phyloP scores from a whole-genome alignment of 2,113 vertebrate genomes.

The Hiodon alosoides region DNA sequence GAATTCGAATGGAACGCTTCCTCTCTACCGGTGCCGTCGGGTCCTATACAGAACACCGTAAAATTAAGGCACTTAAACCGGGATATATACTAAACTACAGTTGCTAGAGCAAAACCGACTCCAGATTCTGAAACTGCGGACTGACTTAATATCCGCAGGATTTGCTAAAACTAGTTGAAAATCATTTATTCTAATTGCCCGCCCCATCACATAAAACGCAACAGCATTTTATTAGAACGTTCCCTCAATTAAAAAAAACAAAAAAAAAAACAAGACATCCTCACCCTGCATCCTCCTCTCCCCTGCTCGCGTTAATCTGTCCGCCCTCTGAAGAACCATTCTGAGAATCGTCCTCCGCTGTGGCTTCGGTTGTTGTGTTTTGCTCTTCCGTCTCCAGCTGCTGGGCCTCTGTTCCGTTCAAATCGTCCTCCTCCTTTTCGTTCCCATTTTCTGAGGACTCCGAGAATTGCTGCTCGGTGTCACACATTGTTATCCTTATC shows the following conservation, averaged over 20 bases:
- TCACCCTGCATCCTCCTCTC: conserved; percentile 88
- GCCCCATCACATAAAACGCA: neutral
- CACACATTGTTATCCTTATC: conserved; percentile 37
- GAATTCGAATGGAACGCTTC: too few relatives aligned
- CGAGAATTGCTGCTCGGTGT: conserved; percentile 44
- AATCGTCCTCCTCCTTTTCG: conserved; percentile 26
- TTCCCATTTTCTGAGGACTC: conserved; percentile 51
- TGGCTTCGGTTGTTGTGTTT: conserved; percentile 26
- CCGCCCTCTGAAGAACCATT: conserved; percentile 65
- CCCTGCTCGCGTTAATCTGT: conserved; percentile 89
- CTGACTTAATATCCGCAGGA: too few relatives aligned
- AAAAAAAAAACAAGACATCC: conserved; percentile 4
- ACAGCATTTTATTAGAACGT: neutral
- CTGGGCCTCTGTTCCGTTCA: conserved; percentile 26
- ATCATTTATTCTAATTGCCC: too few relatives aligned
- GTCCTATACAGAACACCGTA: too few relatives aligned
- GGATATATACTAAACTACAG: too few relatives aligned
- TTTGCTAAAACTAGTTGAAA: too few relatives aligned
- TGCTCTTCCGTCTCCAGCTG: conserved; percentile 20
- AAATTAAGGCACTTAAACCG: too few relatives aligned
- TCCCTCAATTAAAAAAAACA: too few relatives aligned
- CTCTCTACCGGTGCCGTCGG: too few relatives aligned
- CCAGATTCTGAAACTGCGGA: too few relatives aligned
- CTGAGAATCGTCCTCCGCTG: conserved; percentile 53
- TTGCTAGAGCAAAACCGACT: too few relatives aligned